These are phyloP conservation scores for Listronotus bonariensis DNA, from an alignment of 1,140 invertebrate species.

Conservation along the genomic window DNA sequence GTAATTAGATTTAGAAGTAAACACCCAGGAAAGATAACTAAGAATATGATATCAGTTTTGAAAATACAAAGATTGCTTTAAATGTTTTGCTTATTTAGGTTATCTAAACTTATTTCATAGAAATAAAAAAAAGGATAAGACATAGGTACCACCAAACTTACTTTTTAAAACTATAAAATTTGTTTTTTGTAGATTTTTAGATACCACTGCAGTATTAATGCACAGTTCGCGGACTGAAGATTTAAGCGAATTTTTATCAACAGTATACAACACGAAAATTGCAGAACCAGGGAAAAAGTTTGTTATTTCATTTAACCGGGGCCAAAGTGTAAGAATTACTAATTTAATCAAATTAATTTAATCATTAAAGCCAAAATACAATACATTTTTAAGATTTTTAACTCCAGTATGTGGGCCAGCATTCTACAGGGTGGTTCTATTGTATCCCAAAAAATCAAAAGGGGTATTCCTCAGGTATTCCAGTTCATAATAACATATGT, in stretches of 20 bases:
- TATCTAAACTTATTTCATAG: too few species aligned
- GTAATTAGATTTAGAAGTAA: too few species aligned
- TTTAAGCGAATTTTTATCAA: constrained; percentile 51
- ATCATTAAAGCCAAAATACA: too few species aligned
- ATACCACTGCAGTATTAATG: constrained; percentile 55
- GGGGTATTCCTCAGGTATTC: too few species aligned
- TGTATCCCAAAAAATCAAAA: too few species aligned
- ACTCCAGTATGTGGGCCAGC: too few species aligned
- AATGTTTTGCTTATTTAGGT: neutral
- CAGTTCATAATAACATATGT: too few species aligned
- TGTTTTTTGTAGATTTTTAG: constrained; percentile 52
- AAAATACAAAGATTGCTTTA: neutral
- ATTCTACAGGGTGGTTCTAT: too few species aligned
- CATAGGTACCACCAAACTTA: too few species aligned
- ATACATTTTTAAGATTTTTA: too few species aligned
- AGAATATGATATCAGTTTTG: constrained; percentile 1
- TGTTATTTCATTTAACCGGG: constrained; percentile 50
- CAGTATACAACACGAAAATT: constrained; percentile 50
- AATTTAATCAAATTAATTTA: too few species aligned
- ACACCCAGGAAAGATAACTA: neutral
- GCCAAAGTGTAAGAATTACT: constrained; percentile 50
- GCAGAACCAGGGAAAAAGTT: constrained; percentile 51
- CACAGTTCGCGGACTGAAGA: constrained; percentile 53
- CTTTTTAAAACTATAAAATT: neutral
- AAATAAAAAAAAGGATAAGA: too few species aligned